Base-by-base conservation (phyloP, 2,888 invertebrate genomes). In the Geophilus truncorum region DNA sequence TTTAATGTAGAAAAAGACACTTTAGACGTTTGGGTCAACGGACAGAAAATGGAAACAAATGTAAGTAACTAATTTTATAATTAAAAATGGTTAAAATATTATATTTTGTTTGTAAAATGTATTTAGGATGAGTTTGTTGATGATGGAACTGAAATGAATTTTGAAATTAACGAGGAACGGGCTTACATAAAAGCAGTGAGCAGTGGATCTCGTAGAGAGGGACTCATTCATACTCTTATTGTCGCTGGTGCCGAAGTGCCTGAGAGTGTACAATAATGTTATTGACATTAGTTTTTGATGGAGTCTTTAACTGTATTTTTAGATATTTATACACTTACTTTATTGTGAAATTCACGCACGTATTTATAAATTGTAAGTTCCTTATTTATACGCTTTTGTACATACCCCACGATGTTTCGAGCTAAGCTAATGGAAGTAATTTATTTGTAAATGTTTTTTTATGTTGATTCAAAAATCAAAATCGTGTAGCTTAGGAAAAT, bases 61-160 rank as follows among this genome's bases (percentile, higher is more conserved):
- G 92, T 92, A 86, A 87, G 88, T 85, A n/a, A n/a, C n/a, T n/a
- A n/a, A n/a, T 80, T 12, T 80, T 79, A 4, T 6, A 45, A 18
- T 9, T 21, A 7, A 25, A 40, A 23, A 36, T 25, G 9, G 25
- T 18, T 4, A 6, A 78, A 21, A n/a, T 77, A 4, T 25, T 21
- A 76, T 21, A 23, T 32, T 77, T 77, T 28, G 77, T 32, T 10
- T 21, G 15, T 36, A 78, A 15, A 21, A 36, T 81, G 40, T 83
- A 86, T 87, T 77, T 85, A 94, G 92, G 92, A 91, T 79, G 92
- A 92, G 85, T 96, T 96, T 86, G 92, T 93, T 9, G 93, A 94
- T 83, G 92, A 92, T 79, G 96, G 96, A 23, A 94, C 94, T 0
- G 93, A 94, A 87, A 95, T 94, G 79, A 90, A 91, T 83, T 96